Percentiles rank a stretch among this genome's conserved stretches.
These are phyloP conservation scores for Lumbricus terrestris DNA, from an alignment of 2,888 invertebrate genomes.

Conservation along the genomic window DNA sequence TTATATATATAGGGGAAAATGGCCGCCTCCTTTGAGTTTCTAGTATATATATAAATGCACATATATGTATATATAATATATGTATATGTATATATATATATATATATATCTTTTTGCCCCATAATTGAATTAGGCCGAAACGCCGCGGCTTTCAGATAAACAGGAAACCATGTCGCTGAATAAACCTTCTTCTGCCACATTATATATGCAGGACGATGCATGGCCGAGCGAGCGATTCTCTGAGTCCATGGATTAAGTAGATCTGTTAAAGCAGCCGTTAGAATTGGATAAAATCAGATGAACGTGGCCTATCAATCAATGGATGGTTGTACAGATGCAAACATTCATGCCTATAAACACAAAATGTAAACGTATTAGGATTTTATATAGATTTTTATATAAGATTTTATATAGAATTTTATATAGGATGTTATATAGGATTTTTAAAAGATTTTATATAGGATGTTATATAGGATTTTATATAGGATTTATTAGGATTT, in stretches of 20 bases:
- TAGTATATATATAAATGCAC: no score
- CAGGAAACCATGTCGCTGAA: neutral
- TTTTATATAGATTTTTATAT: no score
- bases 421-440: no score
- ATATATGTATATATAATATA: no score
- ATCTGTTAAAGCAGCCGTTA: neutral
- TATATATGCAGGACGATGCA: neutral
- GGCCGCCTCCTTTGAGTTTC: no score
- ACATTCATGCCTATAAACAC: no score
- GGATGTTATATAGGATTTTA: no score
- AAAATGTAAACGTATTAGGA: neutral
- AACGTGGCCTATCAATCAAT: no score
- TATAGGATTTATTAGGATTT: neutral
- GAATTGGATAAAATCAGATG: neutral
- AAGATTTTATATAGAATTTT: no score
- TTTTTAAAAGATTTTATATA: no score
- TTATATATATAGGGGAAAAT: no score
- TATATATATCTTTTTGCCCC: neutral
- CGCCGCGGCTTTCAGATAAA: neutral
- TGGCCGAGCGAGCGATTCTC: neutral
- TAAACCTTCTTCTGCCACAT: neutral
- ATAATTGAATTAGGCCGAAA: neutral
- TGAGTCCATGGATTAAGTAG: neutral
- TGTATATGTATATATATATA: no score
- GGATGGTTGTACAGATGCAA: neutral